Evolutionary conservation across 2,888 invertebrate species (phyloP), one percentile per base, ranked within the genome.

Genomic region (Drosophila bunnanda): DNA sequence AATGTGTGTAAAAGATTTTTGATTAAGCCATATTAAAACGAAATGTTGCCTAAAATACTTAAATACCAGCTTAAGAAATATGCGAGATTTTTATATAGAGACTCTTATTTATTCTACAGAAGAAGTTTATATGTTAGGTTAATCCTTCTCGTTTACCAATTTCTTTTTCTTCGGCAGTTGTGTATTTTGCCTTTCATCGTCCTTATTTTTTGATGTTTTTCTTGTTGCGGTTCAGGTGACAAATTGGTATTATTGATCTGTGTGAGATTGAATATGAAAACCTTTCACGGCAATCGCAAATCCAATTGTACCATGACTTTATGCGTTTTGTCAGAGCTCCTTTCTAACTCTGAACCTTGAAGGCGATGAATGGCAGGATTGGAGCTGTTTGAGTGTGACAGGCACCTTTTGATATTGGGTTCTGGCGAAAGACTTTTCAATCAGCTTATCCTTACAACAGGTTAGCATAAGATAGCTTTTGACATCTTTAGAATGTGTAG

Each of bases 261-360:
- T 30, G 50, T 36, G 20, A 20, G 34, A 52, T 65, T 65, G 41
- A 50, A 36, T 39, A 59, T 52, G 50, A 62, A 65, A 65, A 50
- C 64, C 64, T 65, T 65, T 64, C 64, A 64, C 28, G 15, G 65
- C 48, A 64, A 64, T 62, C 64, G 41, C 48, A 50, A 50, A 50
- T 64, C 62, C 48, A 64, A 64, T 64, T 64, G 48, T 64, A 34
- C 41, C 38, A 43, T 34, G 50, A 50, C 64, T 64, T 43, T 52
- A 43, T 43, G 48, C 50, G 36, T 64, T 34, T 64, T 64, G 50
- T 41, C 5, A 38, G 25, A 34, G 13, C 34, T 64, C 20, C 25
- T 38, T 50, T 50, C 38, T 15, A 5, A 10, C 25, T 8, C 4
- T 17, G 12, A 32, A 25, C 25, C 32, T 48, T 48, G 17, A 15